Evolutionary conservation across 2,113 vertebrate genomes (phyloP), one percentile per base, ranked within the genome.

Genomic region (Eptesicus fuscus): DNA sequence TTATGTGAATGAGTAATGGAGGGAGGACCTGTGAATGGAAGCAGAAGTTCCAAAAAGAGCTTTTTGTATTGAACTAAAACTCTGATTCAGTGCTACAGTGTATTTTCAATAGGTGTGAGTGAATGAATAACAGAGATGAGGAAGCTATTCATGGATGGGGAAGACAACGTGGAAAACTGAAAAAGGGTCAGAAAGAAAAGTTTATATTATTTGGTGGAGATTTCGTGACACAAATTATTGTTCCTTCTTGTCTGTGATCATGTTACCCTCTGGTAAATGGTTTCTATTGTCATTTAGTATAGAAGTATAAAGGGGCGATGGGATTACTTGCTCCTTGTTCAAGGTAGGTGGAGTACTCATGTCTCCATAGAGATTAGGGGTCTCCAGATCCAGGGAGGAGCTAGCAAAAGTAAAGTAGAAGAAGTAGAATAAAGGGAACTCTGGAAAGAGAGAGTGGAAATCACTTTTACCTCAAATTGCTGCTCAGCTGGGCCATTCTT

Each of bases 11-110:
- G 22, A 56, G 82, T 9, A 56, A 23, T 0, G 5, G 47, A 35
- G n/a, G 1, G 13, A 67, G 44, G 28, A 11, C 16, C 47, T 10
- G 32, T 37, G 76, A 44, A 10, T 44, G 4, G 28, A 44, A 71
- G 42, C 20, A 3, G 23, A 65, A 37, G 44, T 7, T 4, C 5
- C 9, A 61, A 5, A 12, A 28, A 56, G 53, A 6, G 3, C 11
- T 76, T 61, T n/a, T 20, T 42, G 14, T 83, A 70, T 30, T 13
- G 37, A 3, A 18, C 22, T 8, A n/a, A 12, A 59, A 70, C 44
- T 35, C 0, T 14, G 35, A 18, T 44, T 8, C 7, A 25, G 5
- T 30, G 13, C 49, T 47, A 0, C 30, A 25, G 71, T 49, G 2
- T 65, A 4, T 59, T 35, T 16, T 6, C 51, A 2, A 10, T 44